Percentiles rank a stretch among this genome's conserved stretches.
phyloP scores from a whole-genome alignment of 2,797 vertebrate species.

The Darevskia mixta region DNA sequence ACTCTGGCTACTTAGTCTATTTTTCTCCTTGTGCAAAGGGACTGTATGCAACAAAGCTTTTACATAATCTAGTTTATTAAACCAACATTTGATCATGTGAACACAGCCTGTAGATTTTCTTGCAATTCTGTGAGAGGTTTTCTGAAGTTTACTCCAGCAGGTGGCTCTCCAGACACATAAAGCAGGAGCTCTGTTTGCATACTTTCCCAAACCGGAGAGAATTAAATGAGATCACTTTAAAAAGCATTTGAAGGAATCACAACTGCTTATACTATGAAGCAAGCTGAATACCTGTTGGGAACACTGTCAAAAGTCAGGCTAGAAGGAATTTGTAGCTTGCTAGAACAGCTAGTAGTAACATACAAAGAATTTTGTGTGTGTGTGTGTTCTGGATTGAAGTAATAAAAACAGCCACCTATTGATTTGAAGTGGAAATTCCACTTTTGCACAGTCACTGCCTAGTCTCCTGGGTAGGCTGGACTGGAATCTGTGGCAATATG shows the following conservation, averaged over 20 bases:
- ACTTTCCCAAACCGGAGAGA: neutral
- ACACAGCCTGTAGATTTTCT: neutral
- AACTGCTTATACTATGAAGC: neutral
- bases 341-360: neutral
- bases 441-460: too few species aligned
- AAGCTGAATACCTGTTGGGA: neutral
- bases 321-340: neutral
- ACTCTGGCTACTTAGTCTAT: neutral
- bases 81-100: neutral
- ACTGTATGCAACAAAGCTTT: neutral
- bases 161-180: conserved; percentile 73
- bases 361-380: neutral
- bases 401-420: too few species aligned
- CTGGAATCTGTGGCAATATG: neutral
- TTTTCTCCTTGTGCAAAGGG: neutral
- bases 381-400: neutral
- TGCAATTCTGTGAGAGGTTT: conserved; percentile 18
- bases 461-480: neutral
- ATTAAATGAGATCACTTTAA: neutral
- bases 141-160: conserved; percentile 70
- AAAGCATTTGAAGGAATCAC: neutral
- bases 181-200: neutral
- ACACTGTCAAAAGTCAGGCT: too few species aligned
- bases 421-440: neutral
- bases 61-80: neutral